Percentiles rank a stretch among this genome's conserved stretches.
phyloP scores from a whole-genome alignment of 1,140 invertebrate genomes.

The Drosophila persimilis region DNA sequence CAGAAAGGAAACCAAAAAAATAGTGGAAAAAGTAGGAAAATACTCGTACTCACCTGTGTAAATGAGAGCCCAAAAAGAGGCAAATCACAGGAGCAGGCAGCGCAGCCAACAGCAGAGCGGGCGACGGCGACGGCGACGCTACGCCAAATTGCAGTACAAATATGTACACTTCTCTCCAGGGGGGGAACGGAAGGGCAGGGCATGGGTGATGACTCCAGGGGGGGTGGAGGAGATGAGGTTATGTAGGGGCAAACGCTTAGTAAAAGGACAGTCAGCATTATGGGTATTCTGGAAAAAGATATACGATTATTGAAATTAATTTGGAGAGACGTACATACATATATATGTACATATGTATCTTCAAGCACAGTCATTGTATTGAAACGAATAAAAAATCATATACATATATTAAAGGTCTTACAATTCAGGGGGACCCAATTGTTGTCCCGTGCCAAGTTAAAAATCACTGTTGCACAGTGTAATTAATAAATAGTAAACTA shows the following conservation, averaged over 20 bases:
- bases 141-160: conserved; percentile 80
- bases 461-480: no score
- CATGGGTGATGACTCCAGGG: neutral
- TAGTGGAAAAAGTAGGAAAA: conserved; percentile 12
- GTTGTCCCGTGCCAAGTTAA: no score
- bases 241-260: conserved; percentile 68
- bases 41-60: conserved; percentile 69
- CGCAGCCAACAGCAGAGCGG: conserved; percentile 11
- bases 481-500: no score
- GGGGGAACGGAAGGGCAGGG: neutral
- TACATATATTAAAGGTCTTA: no score
- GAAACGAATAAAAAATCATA: no score
- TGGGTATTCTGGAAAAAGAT: conserved; percentile 17
- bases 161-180: conserved; percentile 61
- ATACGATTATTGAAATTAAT: neutral
- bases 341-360: no score
- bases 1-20: neutral
- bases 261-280: conserved; percentile 74
- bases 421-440: no score
- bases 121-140: conserved; percentile 17
- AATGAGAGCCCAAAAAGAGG: conserved; percentile 81
- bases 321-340: no score
- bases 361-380: no score
- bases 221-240: conserved; percentile 16
- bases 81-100: conserved; percentile 73